Evolutionary conservation across 2,888 invertebrate genomes (phyloP).

Genomic region (Philhelius pedissequus): DNA sequence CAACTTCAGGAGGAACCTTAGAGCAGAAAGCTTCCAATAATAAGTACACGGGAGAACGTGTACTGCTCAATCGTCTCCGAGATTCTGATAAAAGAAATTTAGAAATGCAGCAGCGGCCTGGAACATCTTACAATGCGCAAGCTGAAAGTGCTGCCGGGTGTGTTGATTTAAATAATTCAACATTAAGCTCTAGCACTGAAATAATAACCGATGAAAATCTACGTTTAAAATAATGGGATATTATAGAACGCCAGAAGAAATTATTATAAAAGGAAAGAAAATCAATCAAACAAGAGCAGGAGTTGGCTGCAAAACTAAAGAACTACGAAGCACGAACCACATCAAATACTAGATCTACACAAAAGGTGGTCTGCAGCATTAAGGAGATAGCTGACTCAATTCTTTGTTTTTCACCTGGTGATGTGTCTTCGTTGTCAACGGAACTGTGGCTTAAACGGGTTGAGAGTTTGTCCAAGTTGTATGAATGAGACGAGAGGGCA

Average conservation of each 20-base stretch:
- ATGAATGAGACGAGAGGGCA: neutral
- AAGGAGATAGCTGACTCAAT: neutral
- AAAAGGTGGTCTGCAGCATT: neutral
- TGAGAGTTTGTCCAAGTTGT: neutral
- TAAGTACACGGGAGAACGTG: too few relatives aligned
- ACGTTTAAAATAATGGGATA: too few relatives aligned
- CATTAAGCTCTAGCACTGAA: too few relatives aligned
- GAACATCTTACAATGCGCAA: neutral
- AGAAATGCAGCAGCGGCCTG: neutral
- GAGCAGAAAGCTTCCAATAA: too few relatives aligned
- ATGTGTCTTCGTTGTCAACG: neutral
- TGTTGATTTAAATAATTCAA: too few relatives aligned
- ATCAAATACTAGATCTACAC: neutral
- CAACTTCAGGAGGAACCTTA: too few relatives aligned
- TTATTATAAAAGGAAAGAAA: neutral
- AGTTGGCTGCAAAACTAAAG: neutral
- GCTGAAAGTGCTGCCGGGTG: neutral
- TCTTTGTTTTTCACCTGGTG: neutral
- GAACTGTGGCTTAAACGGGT: neutral
- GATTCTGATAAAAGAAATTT: neutral
- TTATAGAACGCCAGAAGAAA: neutral
- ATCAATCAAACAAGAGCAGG: too few relatives aligned
- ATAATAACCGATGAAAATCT: too few relatives aligned
- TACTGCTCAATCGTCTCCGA: neutral
- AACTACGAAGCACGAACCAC: neutral